Evolutionary conservation across 2,888 invertebrate species (phyloP).

Genomic region (Eulithis testata): DNA sequence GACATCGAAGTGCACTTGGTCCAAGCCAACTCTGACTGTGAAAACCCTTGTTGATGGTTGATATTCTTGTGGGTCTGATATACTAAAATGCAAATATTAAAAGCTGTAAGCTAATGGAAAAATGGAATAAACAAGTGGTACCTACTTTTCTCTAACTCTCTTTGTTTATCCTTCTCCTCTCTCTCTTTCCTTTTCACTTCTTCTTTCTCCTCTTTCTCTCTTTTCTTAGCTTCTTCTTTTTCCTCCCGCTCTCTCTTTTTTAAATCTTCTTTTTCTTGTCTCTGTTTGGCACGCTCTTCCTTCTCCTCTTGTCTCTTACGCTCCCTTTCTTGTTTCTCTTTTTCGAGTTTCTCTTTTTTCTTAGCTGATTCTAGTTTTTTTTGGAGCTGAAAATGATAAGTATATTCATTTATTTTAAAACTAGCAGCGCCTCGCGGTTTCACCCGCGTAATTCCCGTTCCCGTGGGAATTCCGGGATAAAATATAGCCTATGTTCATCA

Average conservation of each 20-base stretch:
- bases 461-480: too few species aligned
- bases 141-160: constrained; percentile 83
- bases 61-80: too few species aligned
- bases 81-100: too few species aligned
- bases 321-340: constrained; percentile 75
- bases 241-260: constrained; percentile 71
- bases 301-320: constrained; percentile 75
- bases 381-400: constrained; percentile 68
- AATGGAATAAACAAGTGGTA: constrained; percentile 3
- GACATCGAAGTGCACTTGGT: too few species aligned
- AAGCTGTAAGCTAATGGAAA: too few species aligned
- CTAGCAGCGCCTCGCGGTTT: too few species aligned
- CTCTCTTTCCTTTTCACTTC: constrained; percentile 80
- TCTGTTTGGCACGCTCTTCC: constrained; percentile 75
- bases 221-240: constrained; percentile 74
- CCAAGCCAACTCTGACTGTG: too few species aligned
- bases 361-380: constrained; percentile 84
- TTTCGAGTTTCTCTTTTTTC: constrained; percentile 82
- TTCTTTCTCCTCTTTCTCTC: constrained; percentile 81
- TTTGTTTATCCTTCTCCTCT: constrained; percentile 81
- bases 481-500: too few species aligned
- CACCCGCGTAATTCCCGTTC: too few species aligned
- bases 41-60: too few species aligned
- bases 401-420: background rate
- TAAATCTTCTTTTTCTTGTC: constrained; percentile 73